phyloP scores from a whole-genome alignment of 2,888 invertebrate species.

The Eurois occulta region DNA sequence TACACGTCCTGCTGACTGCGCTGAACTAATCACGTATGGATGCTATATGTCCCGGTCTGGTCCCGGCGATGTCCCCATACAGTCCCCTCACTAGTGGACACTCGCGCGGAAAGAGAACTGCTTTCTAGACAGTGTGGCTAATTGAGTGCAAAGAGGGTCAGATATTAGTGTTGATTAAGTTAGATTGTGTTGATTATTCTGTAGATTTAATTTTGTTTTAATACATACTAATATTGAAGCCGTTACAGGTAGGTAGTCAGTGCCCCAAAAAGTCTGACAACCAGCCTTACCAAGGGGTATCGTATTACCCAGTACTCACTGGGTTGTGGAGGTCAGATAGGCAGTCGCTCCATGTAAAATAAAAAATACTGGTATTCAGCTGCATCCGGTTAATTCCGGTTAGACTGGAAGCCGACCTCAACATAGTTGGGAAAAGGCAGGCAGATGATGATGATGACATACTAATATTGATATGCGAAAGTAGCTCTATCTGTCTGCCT shows the following conservation, averaged over 20 bases:
- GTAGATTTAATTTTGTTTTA: neutral
- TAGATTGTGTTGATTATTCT: neutral
- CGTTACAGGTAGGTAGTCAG: too few relatives aligned
- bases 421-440: too few relatives aligned
- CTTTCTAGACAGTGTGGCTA: constrained; percentile 20
- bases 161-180: constrained; percentile 12
- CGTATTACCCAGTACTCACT: too few relatives aligned
- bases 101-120: constrained; percentile 39
- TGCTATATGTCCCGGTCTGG: constrained; percentile 34
- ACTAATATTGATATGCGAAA: neutral
- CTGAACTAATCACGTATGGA: constrained; percentile 58
- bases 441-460: too few relatives aligned
- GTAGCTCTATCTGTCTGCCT: neutral
- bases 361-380: too few relatives aligned
- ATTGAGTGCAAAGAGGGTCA: constrained; percentile 49
- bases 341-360: too few relatives aligned
- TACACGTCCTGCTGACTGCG: constrained; percentile 68
- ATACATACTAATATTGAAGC: too few relatives aligned
- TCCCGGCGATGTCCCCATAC: constrained; percentile 48
- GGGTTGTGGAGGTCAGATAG: too few relatives aligned
- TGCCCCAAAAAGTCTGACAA: too few relatives aligned
- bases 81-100: constrained; percentile 48
- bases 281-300: too few relatives aligned
- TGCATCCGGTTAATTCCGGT: too few relatives aligned
- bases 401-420: too few relatives aligned